A percentile compares a stretch with the other conserved stretches of the same genome.
Conservation (phyloP, 2,113 vertebrate genomes). For the Sturnus vulgaris region DNA sequence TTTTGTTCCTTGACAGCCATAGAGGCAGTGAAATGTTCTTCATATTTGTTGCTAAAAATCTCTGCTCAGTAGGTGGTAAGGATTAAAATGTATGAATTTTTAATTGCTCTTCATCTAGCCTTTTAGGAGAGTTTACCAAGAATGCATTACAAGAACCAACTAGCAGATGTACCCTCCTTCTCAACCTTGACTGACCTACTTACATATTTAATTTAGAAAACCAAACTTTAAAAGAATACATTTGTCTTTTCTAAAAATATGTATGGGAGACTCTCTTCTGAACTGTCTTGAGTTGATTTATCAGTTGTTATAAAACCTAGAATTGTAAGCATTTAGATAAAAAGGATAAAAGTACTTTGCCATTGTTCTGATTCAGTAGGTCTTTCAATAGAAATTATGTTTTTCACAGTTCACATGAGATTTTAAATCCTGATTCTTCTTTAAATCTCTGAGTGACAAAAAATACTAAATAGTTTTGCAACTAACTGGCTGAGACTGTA, state of each 20-base stretch:
- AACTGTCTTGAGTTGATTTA: conserved; percentile 21
- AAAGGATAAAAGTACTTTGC: neutral
- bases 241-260: conserved; percentile 28
- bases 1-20: neutral
- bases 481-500: neutral
- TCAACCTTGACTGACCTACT: conserved; percentile 29
- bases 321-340: conserved; percentile 7
- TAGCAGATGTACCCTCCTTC: conserved; percentile 25
- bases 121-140: conserved; percentile 37
- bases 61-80: conserved; percentile 23
- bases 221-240: neutral
- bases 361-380: neutral
- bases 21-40: conserved; percentile 33
- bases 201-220: conserved; percentile 59
- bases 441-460: neutral
- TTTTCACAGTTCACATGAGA: neutral
- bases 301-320: conserved; percentile 26
- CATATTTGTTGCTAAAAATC: conserved; percentile 35
- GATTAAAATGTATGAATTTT: conserved; percentile 67
- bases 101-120: conserved; percentile 41
- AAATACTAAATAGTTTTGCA: neutral
- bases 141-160: conserved; percentile 40
- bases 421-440: neutral
- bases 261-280: neutral
- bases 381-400: neutral